A percentile compares a stretch with the other conserved stretches of the same genome.
These are phyloP conservation scores for Asobara japonica DNA, from an alignment of 1,140 invertebrate species.

Conservation along the genomic window DNA sequence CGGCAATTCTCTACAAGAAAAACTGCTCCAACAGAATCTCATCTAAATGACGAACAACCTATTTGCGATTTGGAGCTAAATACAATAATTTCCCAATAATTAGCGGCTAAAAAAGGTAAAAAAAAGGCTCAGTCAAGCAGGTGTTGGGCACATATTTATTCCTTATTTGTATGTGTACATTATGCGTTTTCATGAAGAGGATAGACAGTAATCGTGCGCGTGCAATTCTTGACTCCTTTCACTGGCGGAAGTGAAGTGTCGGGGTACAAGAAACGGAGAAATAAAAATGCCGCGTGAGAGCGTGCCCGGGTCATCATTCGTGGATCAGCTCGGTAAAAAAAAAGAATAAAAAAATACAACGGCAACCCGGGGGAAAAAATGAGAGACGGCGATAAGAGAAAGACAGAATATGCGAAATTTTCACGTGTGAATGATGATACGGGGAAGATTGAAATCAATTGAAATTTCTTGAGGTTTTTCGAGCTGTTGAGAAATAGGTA, in stretches of 20 bases:
- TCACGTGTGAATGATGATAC: constrained; percentile 12
- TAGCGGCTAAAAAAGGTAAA: too few relatives aligned
- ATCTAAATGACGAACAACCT: too few relatives aligned
- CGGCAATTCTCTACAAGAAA: too few relatives aligned
- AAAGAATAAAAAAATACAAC: too few relatives aligned
- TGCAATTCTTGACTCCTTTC: constrained; percentile 54
- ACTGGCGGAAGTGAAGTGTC: constrained; percentile 59
- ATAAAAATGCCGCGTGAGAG: constrained; percentile 50
- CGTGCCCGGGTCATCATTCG: constrained; percentile 53
- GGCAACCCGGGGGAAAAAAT: neutral
- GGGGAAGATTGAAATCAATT: constrained; percentile 5
- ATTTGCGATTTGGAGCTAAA: too few relatives aligned
- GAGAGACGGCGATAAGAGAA: neutral
- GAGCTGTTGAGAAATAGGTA: neutral
- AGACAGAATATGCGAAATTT: neutral
- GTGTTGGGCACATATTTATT: constrained; percentile 23
- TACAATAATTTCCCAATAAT: too few relatives aligned
- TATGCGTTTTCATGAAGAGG: constrained; percentile 30
- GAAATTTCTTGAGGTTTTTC: neutral
- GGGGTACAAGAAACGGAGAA: constrained; percentile 44
- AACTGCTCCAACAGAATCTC: too few relatives aligned
- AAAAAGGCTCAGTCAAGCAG: too few relatives aligned
- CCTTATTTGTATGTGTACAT: constrained; percentile 4
- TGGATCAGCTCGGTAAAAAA: neutral
- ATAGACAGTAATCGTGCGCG: constrained; percentile 24